Evolutionary conservation across 1,140 invertebrate genomes (phyloP).

Genomic region (Condylostylus longicornis): DNA sequence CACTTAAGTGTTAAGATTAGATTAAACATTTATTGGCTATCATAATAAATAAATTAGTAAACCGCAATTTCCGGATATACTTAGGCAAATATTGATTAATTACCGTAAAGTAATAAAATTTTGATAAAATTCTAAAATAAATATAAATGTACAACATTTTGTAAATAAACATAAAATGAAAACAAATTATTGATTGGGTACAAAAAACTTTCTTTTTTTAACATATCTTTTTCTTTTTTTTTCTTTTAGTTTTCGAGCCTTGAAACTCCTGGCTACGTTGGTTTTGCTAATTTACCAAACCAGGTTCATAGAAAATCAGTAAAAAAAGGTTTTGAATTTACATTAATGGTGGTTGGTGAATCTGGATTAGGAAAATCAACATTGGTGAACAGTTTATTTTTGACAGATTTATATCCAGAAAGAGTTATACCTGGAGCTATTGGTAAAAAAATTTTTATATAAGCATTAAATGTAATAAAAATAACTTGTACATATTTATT

Average conservation of each 20-base stretch:
- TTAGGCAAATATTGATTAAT: no score
- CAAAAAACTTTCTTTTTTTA: not conserved
- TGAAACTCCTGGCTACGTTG: slow-evolving; percentile 76
- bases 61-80: no score
- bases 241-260: slow-evolving; percentile 54
- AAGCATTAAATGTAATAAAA: not conserved
- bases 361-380: slow-evolving; percentile 96
- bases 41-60: no score
- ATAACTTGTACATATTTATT: slow-evolving; percentile 15
- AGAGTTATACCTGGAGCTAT: slow-evolving; percentile 70
- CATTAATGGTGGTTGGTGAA: slow-evolving; percentile 94
- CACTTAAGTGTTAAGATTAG: no score
- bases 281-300: slow-evolving; percentile 88
- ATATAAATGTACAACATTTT: no score
- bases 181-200: no score
- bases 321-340: slow-evolving; percentile 96
- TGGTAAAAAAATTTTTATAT: slow-evolving; percentile 39
- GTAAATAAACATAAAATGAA: no score
- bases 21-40: no score
- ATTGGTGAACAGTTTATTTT: slow-evolving; percentile 92
- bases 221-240: slow-evolving; percentile 3
- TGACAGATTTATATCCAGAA: slow-evolving; percentile 88
- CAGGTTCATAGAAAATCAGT: slow-evolving; percentile 93
- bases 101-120: no score
- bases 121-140: no score